Base-by-base conservation (phyloP, 2,888 invertebrate genomes). In the Drosophila paramelanica region DNA sequence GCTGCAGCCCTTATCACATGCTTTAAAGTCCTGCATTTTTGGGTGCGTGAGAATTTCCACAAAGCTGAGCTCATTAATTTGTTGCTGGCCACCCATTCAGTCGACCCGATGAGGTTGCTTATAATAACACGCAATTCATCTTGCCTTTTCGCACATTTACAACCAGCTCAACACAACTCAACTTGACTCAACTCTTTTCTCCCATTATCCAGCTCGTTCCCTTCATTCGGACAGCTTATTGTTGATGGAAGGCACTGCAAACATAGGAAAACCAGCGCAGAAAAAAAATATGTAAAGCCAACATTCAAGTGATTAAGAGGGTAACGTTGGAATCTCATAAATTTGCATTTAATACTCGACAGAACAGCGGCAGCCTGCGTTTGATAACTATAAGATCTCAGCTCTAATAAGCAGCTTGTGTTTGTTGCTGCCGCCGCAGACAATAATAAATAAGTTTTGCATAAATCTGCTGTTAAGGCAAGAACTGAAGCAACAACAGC, bases 111-210 rank as follows among this genome's bases (percentile, higher is more conserved):
- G 67, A 64, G 70, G 65, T 73, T 67, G 61, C 62, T 33, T 55
- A 60, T 87, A 87, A 79, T 81, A 88, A 71, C 75, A 46, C 47
- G 65, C 88, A 68, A 83, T 88, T 77, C 73, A 79, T 83, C 88
- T 83, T 85, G 77, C 68, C 64, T 66, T 64, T 85, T 73, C 73
- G 70, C 83, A 83, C 80, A 85, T 88, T 83, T 66, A 79, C 85
- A 81, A 66, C 61, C 66, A 55, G 39, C 56, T 70, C 31, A 74
- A 53, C 39, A 23, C 38, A 46, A 53, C 61, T 43, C 41, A 47
- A 57, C 49, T 49, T 13, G 20, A 8, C 25, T 49, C 51, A 51
- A 56, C 65, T 58, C 49, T 71, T 60, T 53, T 25, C 49, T 8
- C 20, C n/a, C 13, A 25, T 25, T 36, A 8, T n/a, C 17, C 17